Conservation (phyloP, 2,113 vertebrate species). For the Saccopteryx leptura region DNA sequence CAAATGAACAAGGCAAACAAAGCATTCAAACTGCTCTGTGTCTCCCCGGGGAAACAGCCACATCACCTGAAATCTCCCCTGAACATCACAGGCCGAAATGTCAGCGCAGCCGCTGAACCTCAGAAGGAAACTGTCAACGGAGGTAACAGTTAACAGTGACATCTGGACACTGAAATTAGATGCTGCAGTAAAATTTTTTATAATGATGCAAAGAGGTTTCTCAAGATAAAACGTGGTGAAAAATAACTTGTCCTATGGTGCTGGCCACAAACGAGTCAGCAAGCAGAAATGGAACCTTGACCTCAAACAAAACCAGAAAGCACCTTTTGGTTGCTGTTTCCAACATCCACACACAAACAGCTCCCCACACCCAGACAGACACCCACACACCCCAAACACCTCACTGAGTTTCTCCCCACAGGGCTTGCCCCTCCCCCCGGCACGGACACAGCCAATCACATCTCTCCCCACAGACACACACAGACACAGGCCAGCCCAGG, state of each 20-base stretch:
- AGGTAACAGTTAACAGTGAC: conserved; percentile 52
- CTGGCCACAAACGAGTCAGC: background rate
- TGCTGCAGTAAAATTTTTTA: conserved; percentile 27
- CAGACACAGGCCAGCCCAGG: background rate
- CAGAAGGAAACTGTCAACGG: conserved; percentile 36
- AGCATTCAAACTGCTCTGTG: conserved; percentile 53
- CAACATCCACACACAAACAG: background rate
- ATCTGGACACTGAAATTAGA: conserved; percentile 69
- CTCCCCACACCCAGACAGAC: background rate
- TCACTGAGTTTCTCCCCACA: background rate
- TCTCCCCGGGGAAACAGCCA: conserved; percentile 46
- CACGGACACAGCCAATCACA: rapidly evolving
- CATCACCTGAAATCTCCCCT: conserved; percentile 47
- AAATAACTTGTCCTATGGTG: conserved; percentile 43
- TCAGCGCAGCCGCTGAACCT: background rate
- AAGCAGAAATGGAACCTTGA: conserved; percentile 62
- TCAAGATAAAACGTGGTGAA: conserved; percentile 13
- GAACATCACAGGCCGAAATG: conserved; percentile 24
- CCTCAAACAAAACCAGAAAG: conserved; percentile 67
- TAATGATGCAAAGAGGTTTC: conserved; percentile 49
- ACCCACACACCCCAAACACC: rapidly evolving
- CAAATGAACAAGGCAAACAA: conserved; percentile 65
- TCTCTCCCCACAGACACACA: background rate
- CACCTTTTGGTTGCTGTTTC: conserved; percentile 54
- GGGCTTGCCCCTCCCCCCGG: background rate